These are phyloP conservation scores for Uropsilus gracilis DNA, from an alignment of 2,113 vertebrate genomes.

Conservation along the genomic window DNA sequence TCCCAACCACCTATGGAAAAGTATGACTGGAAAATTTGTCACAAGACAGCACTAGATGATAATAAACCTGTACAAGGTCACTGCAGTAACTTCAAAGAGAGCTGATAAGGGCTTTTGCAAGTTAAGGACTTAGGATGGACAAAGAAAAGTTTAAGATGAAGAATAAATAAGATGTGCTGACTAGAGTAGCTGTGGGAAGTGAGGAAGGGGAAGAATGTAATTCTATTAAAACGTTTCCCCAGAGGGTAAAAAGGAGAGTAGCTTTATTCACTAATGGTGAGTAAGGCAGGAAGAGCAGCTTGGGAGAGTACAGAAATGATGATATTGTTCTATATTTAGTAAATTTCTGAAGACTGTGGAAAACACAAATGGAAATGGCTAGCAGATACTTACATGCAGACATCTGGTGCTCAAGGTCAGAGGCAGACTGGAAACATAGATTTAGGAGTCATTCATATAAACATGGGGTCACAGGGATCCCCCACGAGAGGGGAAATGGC, in stretches of 20 bases:
- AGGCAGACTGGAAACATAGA: slow-evolving; percentile 1
- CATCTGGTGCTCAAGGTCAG: background rate
- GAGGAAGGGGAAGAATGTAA: background rate
- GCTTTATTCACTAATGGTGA: background rate
- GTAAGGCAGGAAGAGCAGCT: background rate
- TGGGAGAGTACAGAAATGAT: background rate
- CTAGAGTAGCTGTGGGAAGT: background rate
- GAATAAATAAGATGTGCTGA: background rate
- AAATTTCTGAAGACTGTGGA: background rate
- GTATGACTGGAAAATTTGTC: background rate
- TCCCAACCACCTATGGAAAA: background rate
- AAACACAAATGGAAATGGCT: slow-evolving; percentile 36
- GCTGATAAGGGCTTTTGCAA: background rate
- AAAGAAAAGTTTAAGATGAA: slow-evolving; percentile 1
- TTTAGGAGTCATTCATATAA: slow-evolving; percentile 48
- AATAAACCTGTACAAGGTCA: background rate
- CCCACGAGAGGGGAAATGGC: background rate
- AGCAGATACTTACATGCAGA: background rate
- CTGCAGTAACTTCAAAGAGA: background rate
- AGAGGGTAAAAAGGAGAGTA: background rate
- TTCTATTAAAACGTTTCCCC: background rate
- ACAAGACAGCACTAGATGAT: background rate
- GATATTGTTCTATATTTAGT: background rate
- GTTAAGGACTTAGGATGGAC: background rate
- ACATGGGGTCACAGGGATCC: background rate